phyloP scores from a whole-genome alignment of 2,888 invertebrate genomes.

The Diloba caeruleocephala region DNA sequence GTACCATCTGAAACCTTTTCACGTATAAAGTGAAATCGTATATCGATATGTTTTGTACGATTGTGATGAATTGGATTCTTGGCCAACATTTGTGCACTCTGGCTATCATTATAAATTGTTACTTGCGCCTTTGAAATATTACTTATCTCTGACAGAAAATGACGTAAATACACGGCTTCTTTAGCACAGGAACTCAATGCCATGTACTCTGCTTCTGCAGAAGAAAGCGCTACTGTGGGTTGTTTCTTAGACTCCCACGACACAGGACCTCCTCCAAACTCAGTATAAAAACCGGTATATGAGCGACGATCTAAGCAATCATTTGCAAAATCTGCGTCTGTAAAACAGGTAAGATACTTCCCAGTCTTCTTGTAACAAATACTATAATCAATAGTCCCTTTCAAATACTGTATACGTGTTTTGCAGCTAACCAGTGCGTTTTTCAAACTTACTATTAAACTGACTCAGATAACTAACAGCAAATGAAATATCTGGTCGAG shows the following conservation, averaged over 20 bases:
- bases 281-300: no score
- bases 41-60: neutral
- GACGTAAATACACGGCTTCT: neutral
- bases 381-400: no score
- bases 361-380: no score
- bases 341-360: no score
- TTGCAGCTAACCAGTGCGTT: no score
- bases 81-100: neutral
- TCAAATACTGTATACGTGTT: no score
- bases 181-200: neutral
- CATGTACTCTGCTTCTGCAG: neutral
- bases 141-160: neutral
- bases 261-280: no score
- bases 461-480: no score
- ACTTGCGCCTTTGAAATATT: neutral
- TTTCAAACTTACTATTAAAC: no score
- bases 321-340: no score
- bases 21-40: neutral
- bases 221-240: neutral
- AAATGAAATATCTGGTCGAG: no score
- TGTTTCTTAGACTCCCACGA: neutral
- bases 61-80: neutral
- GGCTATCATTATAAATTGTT: neutral
- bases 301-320: no score
- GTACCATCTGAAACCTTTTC: neutral